Evolutionary conservation across 2,888 invertebrate genomes (phyloP).

Genomic region (Oxytorus armatus): DNA sequence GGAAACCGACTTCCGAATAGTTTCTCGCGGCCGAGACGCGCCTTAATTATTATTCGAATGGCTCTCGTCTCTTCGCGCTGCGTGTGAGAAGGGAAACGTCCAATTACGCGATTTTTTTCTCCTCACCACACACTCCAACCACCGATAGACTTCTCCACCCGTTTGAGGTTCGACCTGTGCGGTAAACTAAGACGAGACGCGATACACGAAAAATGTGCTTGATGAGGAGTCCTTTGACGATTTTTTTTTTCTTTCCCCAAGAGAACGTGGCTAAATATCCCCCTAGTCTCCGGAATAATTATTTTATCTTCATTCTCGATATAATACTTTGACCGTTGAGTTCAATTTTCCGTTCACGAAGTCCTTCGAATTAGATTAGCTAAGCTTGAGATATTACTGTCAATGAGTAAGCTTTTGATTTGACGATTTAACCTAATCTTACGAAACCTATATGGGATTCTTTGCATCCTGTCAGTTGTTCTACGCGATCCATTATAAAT

Average conservation of each 20-base stretch:
- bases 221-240: constrained; percentile 39
- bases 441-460: not conserved
- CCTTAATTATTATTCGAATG: constrained; percentile 65
- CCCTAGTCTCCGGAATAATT: constrained; percentile 1
- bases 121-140: constrained; percentile 2
- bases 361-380: too few relatives aligned
- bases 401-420: too few relatives aligned
- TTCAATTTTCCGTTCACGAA: too few relatives aligned
- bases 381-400: too few relatives aligned
- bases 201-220: constrained; percentile 32
- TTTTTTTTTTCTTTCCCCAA: constrained; percentile 21
- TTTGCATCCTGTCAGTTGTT: not conserved
- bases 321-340: too few relatives aligned
- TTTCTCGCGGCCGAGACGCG: constrained; percentile 45
- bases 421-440: not conserved
- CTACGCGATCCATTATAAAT: not conserved
- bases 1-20: constrained; percentile 65
- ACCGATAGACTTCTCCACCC: constrained; percentile 44
- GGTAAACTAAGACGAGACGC: constrained; percentile 29
- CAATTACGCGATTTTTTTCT: constrained; percentile 63
- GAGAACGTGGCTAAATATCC: constrained; percentile 16
- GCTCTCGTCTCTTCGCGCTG: constrained; percentile 55
- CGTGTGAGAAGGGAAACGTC: constrained; percentile 69
- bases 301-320: too few relatives aligned
- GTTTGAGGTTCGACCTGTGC: constrained; percentile 43